Conservation (phyloP, 2,113 vertebrate species). For the Otis tarda region DNA sequence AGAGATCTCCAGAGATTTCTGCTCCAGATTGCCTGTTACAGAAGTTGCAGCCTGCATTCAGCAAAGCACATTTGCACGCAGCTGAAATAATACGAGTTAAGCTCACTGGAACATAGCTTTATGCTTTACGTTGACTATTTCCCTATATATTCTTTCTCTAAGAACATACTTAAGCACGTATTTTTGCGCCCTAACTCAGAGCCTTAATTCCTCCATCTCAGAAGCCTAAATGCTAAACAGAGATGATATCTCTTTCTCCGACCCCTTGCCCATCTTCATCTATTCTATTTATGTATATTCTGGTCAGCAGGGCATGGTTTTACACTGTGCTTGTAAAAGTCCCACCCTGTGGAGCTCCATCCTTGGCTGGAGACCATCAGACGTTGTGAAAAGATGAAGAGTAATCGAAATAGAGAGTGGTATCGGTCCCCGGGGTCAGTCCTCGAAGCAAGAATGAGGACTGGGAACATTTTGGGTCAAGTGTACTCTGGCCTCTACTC, state of each 20-base stretch:
- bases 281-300: not conserved
- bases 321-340: not conserved
- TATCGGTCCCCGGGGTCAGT: not conserved
- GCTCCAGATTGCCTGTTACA: constrained; percentile 19
- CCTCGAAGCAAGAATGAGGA: not conserved
- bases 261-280: not conserved
- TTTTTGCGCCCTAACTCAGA: not conserved
- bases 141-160: not conserved
- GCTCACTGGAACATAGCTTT: not conserved
- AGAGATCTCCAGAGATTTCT: not conserved
- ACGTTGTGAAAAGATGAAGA: not conserved
- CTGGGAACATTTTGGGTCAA: not conserved
- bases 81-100: not conserved
- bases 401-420: not conserved
- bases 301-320: not conserved
- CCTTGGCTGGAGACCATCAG: not conserved
- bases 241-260: not conserved
- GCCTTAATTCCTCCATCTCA: not conserved
- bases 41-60: not conserved
- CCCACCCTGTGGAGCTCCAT: not conserved
- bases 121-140: not conserved
- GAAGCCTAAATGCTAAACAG: not conserved
- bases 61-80: not conserved
- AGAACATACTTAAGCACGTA: not conserved
- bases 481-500: not conserved